Percentiles rank a stretch among this genome's conserved stretches.
These are phyloP conservation scores for Trigoniulus corallinus DNA, from an alignment of 1,140 invertebrate species.

Conservation along the genomic window DNA sequence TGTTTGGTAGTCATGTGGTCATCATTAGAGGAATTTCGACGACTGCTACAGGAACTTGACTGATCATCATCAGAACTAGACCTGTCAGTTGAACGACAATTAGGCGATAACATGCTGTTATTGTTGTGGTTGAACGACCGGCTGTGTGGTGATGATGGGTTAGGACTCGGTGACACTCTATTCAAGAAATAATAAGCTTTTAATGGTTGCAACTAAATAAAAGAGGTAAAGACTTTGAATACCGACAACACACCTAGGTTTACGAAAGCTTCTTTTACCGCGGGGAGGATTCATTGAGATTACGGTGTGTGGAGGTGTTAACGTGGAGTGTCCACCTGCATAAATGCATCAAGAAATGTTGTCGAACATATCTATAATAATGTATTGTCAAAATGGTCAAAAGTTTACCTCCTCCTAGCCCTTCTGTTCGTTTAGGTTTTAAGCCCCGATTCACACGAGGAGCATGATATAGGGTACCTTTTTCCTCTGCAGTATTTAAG, in stretches of 20 bases:
- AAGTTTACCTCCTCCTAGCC: neutral
- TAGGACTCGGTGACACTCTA: neutral
- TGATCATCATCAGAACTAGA: conserved; percentile 14
- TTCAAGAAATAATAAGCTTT: neutral
- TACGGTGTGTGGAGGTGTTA: neutral
- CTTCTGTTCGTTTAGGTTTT: conserved; percentile 44
- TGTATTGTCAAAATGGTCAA: too few relatives aligned
- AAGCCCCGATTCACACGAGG: conserved; percentile 56
- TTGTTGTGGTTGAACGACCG: neutral
- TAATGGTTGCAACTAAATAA: neutral
- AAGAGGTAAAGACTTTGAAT: neutral
- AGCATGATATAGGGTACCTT: conserved; percentile 17
- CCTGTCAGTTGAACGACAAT: too few relatives aligned
- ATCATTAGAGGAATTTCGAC: conserved; percentile 17
- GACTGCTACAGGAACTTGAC: conserved; percentile 13
- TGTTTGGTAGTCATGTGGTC: too few relatives aligned
- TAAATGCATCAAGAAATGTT: neutral
- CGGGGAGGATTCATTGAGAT: neutral
- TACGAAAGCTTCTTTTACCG: neutral
- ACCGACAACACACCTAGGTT: too few relatives aligned
- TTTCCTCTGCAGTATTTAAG: neutral
- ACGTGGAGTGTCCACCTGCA: neutral
- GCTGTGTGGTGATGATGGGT: neutral
- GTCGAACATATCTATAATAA: too few relatives aligned
- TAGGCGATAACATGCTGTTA: too few relatives aligned